Conservation (phyloP, 1,140 invertebrate species). For the Penaeus japonicus region DNA sequence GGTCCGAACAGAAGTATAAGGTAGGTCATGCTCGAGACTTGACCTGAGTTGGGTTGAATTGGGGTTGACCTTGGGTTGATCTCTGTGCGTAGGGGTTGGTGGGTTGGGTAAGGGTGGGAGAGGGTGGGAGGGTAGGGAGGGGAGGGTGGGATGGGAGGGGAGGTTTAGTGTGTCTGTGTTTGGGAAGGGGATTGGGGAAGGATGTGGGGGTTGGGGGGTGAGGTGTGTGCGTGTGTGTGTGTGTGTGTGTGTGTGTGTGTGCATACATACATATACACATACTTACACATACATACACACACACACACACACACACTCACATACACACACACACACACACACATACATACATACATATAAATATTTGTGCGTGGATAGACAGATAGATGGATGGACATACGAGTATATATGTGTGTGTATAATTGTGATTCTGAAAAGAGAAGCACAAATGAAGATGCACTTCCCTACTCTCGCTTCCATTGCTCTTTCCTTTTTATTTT, state of each 20-base stretch:
- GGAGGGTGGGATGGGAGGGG: too few relatives aligned
- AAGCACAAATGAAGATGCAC: too few relatives aligned
- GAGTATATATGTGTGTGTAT: background rate
- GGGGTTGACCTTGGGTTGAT: background rate
- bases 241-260: background rate
- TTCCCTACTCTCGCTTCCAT: too few relatives aligned
- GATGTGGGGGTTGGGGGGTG: too few relatives aligned
- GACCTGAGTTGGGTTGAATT: background rate
- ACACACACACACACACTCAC: background rate
- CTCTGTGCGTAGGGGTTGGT: background rate
- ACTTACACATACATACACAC: background rate
- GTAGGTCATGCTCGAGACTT: constrained; percentile 17
- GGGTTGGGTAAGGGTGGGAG: too few relatives aligned
- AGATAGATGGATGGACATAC: background rate
- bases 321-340: background rate
- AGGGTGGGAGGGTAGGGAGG: too few relatives aligned
- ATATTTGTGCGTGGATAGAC: background rate
- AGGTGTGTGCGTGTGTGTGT: background rate
- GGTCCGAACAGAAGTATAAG: constrained; percentile 83
- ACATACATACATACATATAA: background rate
- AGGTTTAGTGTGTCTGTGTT: too few relatives aligned
- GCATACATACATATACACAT: background rate
- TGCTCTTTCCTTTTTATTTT: too few relatives aligned
- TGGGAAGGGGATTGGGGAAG: too few relatives aligned
- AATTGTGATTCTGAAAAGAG: too few relatives aligned